Conservation (phyloP, 2,797 vertebrate genomes). For the Gastrophryne carolinensis region DNA sequence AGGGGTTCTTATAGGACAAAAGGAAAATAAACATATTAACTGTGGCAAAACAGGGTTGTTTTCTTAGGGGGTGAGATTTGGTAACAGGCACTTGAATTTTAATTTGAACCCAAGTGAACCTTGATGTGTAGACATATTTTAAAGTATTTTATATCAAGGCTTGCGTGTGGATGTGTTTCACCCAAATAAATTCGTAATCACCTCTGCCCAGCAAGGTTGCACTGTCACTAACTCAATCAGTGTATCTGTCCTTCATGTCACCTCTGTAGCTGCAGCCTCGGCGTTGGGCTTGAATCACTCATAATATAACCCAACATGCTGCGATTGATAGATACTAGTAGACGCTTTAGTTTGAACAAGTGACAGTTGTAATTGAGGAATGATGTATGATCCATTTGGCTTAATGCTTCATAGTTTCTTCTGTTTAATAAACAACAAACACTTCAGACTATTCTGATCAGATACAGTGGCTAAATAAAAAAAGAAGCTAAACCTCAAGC, state of each 20-base stretch:
- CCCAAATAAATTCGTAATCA: neutral
- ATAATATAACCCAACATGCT: neutral
- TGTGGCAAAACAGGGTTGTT: too few species aligned
- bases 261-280: too few species aligned
- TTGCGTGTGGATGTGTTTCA: neutral
- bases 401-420: neutral
- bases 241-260: conserved; percentile 2
- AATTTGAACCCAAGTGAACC: too few species aligned
- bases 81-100: too few species aligned
- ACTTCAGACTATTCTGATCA: neutral
- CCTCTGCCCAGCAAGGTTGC: neutral
- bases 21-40: too few species aligned
- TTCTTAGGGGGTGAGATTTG: too few species aligned
- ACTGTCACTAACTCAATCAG: neutral
- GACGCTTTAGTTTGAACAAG: neutral
- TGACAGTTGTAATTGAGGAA: neutral
- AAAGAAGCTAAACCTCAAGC: neutral
- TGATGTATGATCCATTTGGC: neutral
- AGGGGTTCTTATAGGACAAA: too few species aligned
- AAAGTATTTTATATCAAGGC: neutral
- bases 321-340: neutral
- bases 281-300: neutral
- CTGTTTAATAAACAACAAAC: neutral
- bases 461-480: neutral
- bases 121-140: too few species aligned